Percentiles rank a stretch among this genome's conserved stretches.
phyloP scores from a whole-genome alignment of 2,888 invertebrate genomes.

The Quadroppia sp. region DNA sequence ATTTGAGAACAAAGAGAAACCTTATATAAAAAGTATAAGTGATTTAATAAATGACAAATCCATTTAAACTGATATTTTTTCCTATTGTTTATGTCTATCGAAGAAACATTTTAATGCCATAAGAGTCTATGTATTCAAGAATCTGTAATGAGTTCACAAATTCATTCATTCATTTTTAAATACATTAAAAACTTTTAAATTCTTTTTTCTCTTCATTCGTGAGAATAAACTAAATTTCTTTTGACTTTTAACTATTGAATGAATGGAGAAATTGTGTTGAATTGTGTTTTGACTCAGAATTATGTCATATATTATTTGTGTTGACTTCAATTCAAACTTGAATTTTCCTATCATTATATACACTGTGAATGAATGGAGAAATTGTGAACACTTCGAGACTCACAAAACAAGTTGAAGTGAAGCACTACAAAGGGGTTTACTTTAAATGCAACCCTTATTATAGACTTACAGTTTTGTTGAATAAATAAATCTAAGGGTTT shows the following conservation, averaged over 20 bases:
- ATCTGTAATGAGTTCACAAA: background rate
- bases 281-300: conserved; percentile 1
- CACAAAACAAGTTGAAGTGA: conserved; percentile 15
- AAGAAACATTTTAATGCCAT: no score
- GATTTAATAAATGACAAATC: background rate
- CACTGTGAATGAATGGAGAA: background rate
- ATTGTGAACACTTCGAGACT: conserved; percentile 1
- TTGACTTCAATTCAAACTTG: conserved; percentile 30
- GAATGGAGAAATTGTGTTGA: conserved; percentile 4
- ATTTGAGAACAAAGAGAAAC: background rate
- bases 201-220: background rate
- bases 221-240: conserved; percentile 9
- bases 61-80: background rate
- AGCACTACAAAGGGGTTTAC: conserved; percentile 8
- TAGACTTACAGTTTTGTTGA: background rate
- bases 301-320: conserved; percentile 30
- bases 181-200: background rate
- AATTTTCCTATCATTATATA: conserved; percentile 24
- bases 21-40: background rate
- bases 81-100: no score
- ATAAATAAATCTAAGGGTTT: no score
- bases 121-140: background rate
- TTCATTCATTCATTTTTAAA: background rate
- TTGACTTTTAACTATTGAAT: background rate
- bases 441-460: background rate